Evolutionary conservation across 37 sponge, comb jelly and placozoan genomes (phyloP).

Genomic region (Halichondria panicea): DNA sequence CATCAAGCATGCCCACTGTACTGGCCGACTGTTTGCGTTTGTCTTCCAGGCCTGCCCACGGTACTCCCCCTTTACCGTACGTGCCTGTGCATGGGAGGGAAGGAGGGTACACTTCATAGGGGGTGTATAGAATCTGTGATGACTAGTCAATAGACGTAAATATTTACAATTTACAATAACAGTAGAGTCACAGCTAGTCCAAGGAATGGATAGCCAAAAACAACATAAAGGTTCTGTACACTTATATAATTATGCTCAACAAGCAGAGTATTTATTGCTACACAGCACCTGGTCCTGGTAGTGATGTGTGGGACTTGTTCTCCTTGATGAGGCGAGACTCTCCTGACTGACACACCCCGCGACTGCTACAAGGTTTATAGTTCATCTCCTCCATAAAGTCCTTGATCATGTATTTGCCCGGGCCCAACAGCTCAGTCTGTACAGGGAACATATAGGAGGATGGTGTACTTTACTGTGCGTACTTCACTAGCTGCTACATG

Average conservation of each 20-base stretch:
- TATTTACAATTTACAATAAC: no score
- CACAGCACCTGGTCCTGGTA: constrained; percentile 35
- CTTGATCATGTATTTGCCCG: constrained; percentile 79
- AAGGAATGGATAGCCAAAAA: no score
- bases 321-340: constrained; percentile 64
- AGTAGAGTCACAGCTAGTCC: no score
- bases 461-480: no score
- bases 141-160: no score
- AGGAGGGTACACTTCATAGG: constrained; percentile 53
- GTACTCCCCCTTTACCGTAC: constrained; percentile 87
- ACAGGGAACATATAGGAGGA: neutral
- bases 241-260: no score
- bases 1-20: constrained; percentile 83
- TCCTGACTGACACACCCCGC: constrained; percentile 80
- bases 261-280: no score
- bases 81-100: constrained; percentile 60
- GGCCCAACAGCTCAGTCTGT: constrained; percentile 76
- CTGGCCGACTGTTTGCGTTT: constrained; percentile 68
- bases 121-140: constrained; percentile 46
- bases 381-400: constrained; percentile 67
- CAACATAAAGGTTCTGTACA: no score
- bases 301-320: constrained; percentile 51
- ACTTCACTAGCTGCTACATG: no score
- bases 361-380: constrained; percentile 68
- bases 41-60: constrained; percentile 60